Evolutionary conservation across 2,113 vertebrate species (phyloP).

Genomic region (Tragelaphus imberbis): DNA sequence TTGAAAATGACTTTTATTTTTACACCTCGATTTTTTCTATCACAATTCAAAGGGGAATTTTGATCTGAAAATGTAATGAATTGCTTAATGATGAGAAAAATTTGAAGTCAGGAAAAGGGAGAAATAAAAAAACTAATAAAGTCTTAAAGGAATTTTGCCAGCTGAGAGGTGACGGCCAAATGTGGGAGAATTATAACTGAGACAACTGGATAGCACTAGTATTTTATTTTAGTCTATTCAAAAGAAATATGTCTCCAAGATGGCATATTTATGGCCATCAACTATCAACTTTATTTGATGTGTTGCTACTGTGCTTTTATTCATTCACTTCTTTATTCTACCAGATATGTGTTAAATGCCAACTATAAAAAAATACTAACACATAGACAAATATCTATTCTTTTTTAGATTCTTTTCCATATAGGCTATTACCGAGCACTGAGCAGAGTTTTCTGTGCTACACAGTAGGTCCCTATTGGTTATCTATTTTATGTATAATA

Average conservation of each 20-base stretch:
- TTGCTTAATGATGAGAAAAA: slow-evolving; percentile 10
- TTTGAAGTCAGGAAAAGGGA: background rate
- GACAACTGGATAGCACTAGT: background rate
- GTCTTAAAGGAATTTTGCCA: background rate
- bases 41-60: slow-evolving; percentile 2
- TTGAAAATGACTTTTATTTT: slow-evolving; percentile 20
- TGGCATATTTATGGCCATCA: background rate
- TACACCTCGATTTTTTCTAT: background rate
- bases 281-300: background rate
- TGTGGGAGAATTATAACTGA: background rate
- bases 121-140: background rate
- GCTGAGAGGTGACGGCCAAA: background rate
- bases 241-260: background rate
- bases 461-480: background rate
- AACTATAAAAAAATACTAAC: background rate
- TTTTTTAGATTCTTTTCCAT: background rate
- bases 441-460: background rate
- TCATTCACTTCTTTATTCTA: background rate
- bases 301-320: background rate
- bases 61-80: background rate
- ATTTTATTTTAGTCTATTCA: background rate
- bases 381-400: background rate
- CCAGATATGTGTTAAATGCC: background rate
- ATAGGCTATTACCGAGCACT: background rate
- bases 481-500: background rate